phyloP scores from a whole-genome alignment of 1,140 invertebrate species.

The Pemphigus obesinymphae region DNA sequence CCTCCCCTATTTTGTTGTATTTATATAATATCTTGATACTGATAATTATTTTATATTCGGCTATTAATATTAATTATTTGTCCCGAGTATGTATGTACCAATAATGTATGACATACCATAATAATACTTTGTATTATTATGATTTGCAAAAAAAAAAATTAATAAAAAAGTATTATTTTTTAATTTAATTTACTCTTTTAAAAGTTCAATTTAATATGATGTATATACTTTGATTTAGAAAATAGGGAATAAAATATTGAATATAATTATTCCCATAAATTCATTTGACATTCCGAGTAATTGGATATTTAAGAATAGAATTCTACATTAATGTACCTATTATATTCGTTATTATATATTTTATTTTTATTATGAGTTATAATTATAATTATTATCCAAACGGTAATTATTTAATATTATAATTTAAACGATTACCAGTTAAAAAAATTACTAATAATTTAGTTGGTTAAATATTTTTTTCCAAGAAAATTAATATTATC shows the following conservation, averaged over 20 bases:
- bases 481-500: background rate
- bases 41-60: background rate
- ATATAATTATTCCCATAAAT: background rate
- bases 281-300: conserved; percentile 22
- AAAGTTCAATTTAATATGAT: background rate
- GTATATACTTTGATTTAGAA: background rate
- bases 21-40: background rate
- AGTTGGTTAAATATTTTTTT: background rate
- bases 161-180: conserved; percentile 9
- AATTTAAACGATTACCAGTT: background rate
- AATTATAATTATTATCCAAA: background rate
- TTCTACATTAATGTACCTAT: background rate
- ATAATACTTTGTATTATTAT: background rate
- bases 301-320: background rate
- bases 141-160: background rate
- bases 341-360: conserved; percentile 7
- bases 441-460: background rate
- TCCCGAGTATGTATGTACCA: background rate
- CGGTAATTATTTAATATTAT: background rate
- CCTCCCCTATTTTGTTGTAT: background rate
- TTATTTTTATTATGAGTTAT: conserved; percentile 2
- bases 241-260: background rate
- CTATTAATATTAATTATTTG: background rate
- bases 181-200: background rate
- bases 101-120: background rate